These are phyloP conservation scores for Enteromius treurensis DNA, from an alignment of 2,797 vertebrate species.

Conservation along the genomic window DNA sequence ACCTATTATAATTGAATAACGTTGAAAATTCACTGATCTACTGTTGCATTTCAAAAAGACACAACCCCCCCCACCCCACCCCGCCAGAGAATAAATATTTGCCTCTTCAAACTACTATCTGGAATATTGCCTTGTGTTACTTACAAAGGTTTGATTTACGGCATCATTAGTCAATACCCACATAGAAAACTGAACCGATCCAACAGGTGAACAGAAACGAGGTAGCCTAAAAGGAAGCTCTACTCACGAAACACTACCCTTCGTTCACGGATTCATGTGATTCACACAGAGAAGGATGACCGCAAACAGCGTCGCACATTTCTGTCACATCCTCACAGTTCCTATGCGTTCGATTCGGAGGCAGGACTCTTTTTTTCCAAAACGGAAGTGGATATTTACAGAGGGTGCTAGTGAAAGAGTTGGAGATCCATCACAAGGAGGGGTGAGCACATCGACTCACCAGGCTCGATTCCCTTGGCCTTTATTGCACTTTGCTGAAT, in stretches of 20 bases:
- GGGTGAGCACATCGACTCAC: slow-evolving; percentile 30
- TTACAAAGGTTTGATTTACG: slow-evolving; percentile 24
- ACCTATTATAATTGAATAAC: slow-evolving; percentile 6
- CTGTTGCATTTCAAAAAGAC: slow-evolving; percentile 35
- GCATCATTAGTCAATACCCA: slow-evolving; percentile 10
- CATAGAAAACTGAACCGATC: slow-evolving; percentile 40
- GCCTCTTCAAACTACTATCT: slow-evolving; percentile 1
- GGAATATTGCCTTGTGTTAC: slow-evolving; percentile 30
- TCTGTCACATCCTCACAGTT: slow-evolving; percentile 47
- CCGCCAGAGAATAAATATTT: slow-evolving; percentile 24
- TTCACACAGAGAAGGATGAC: slow-evolving; percentile 6
- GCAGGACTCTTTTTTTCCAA: slow-evolving; percentile 10
- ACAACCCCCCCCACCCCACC: neutral
- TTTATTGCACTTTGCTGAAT: slow-evolving; percentile 55
- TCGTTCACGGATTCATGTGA: slow-evolving; percentile 5
- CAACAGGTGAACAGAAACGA: slow-evolving; percentile 75
- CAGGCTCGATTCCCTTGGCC: slow-evolving; percentile 34
- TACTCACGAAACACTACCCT: slow-evolving; percentile 71
- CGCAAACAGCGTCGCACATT: slow-evolving; percentile 18
- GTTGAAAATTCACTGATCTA: slow-evolving; percentile 30
- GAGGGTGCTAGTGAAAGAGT: slow-evolving; percentile 26
- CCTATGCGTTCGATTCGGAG: slow-evolving; percentile 35
- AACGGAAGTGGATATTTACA: slow-evolving; percentile 32
- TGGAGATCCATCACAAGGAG: slow-evolving; percentile 29
- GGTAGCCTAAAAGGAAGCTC: slow-evolving; percentile 88